These are phyloP conservation scores for Forficula auricularia DNA, from an alignment of 1,140 invertebrate species.

Conservation along the genomic window DNA sequence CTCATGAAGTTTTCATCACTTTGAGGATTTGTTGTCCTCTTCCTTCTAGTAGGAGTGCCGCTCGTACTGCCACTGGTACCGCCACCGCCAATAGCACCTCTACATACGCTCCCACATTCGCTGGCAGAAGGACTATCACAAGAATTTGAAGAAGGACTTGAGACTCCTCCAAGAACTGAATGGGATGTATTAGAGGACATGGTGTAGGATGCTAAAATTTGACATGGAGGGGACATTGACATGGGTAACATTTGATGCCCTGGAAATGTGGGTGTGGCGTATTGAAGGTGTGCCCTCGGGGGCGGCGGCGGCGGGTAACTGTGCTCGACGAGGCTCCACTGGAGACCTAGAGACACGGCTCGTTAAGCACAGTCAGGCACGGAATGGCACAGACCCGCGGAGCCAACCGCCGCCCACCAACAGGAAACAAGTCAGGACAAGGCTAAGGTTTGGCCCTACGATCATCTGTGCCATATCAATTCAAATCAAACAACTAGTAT, in stretches of 20 bases:
- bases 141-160: too few relatives aligned
- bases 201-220: too few relatives aligned
- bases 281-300: slow-evolving; percentile 3
- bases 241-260: slow-evolving; percentile 7
- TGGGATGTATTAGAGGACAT: too few relatives aligned
- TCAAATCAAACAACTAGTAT: too few relatives aligned
- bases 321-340: slow-evolving; percentile 50
- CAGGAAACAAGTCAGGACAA: too few relatives aligned
- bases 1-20: slow-evolving; percentile 59
- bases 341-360: slow-evolving; percentile 38
- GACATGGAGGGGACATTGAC: neutral
- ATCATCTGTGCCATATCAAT: too few relatives aligned
- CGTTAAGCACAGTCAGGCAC: too few relatives aligned
- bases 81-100: slow-evolving; percentile 16
- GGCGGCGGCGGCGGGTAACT: slow-evolving; percentile 31
- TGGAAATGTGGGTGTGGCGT: slow-evolving; percentile 1
- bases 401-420: too few relatives aligned
- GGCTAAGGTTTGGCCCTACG: too few relatives aligned
- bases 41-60: slow-evolving; percentile 25
- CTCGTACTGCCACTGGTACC: slow-evolving; percentile 15
- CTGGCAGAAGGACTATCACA: neutral
- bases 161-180: too few relatives aligned
- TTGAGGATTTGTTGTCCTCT: slow-evolving; percentile 48
- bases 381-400: too few relatives aligned
- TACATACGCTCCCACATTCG: slow-evolving; percentile 9